Conservation (phyloP, 2,888 invertebrate genomes). For the Dryobota labecula region DNA sequence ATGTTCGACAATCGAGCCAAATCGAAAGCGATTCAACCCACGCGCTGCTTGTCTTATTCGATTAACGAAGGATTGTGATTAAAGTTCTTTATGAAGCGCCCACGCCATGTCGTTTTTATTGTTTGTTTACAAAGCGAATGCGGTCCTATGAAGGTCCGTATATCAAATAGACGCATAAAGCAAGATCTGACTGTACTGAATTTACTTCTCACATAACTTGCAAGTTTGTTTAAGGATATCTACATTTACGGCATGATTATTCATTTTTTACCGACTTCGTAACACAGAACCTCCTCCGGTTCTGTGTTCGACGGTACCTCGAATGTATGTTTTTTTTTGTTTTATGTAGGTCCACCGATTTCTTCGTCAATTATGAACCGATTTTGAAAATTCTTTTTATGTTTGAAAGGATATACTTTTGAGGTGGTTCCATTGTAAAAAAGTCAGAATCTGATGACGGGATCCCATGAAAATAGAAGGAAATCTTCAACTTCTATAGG, state of each 20-base stretch:
- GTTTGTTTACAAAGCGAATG: constrained; percentile 57
- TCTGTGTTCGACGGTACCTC: too few species aligned
- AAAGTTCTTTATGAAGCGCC: constrained; percentile 72
- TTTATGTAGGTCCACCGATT: too few species aligned
- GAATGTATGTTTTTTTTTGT: too few species aligned
- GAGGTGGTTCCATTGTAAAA: too few species aligned
- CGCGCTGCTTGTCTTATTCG: constrained; percentile 77
- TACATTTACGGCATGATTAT: background rate
- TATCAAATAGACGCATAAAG: constrained; percentile 46
- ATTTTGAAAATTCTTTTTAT: too few species aligned
- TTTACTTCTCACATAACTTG: constrained; percentile 31
- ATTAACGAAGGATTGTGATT: constrained; percentile 75
- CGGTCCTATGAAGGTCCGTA: constrained; percentile 34
- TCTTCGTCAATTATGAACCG: too few species aligned
- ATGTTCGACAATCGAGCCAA: constrained; percentile 77
- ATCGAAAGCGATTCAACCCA: constrained; percentile 81
- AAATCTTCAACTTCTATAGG: too few species aligned
- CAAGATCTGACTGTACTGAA: constrained; percentile 12
- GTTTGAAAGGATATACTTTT: too few species aligned
- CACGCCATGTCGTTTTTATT: constrained; percentile 70
- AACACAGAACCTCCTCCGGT: too few species aligned
- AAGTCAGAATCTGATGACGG: too few species aligned
- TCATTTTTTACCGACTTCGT: too few species aligned
- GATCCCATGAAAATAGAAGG: too few species aligned
- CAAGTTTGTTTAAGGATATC: constrained; percentile 15